These are phyloP conservation scores for Conomelus anceps DNA, from an alignment of 2,888 invertebrate genomes.

Conservation along the genomic window DNA sequence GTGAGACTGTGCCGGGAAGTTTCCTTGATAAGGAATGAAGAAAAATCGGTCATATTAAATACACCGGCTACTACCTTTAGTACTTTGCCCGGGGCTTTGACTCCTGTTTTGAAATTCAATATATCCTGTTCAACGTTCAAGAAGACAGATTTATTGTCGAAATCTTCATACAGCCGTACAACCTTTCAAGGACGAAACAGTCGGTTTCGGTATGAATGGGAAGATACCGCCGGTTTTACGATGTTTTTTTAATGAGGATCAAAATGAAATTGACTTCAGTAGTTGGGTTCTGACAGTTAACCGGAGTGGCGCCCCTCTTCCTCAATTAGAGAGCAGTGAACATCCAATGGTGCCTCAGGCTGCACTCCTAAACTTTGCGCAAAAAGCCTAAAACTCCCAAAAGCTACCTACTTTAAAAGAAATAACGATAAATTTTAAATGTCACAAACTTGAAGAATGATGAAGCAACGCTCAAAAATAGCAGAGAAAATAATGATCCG, in stretches of 20 bases:
- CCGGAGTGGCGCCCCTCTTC: not conserved
- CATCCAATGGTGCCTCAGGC: not conserved
- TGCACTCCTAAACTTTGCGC: not conserved
- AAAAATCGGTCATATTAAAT: not conserved
- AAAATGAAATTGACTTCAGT: not conserved
- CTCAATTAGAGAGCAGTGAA: too few relatives aligned
- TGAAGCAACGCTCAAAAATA: not conserved
- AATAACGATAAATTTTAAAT: not conserved
- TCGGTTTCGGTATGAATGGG: not conserved
- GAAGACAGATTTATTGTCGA: slow-evolving; percentile 8
- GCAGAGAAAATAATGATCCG: not conserved
- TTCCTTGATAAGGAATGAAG: not conserved
- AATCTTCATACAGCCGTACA: not conserved
- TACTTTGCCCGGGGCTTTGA: not conserved
- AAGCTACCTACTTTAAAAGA: not conserved
- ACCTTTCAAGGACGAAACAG: not conserved
- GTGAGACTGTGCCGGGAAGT: not conserved
- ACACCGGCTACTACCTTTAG: not conserved
- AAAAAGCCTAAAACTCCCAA: not conserved
- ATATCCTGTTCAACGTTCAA: slow-evolving; percentile 1
- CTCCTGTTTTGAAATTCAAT: slow-evolving; percentile 14
- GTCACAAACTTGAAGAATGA: not conserved
- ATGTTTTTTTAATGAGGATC: not conserved
- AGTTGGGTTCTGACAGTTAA: not conserved
- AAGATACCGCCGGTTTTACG: not conserved